These are phyloP conservation scores for Anagyrus pseudococci DNA, from an alignment of 2,888 invertebrate genomes.

Conservation along the genomic window DNA sequence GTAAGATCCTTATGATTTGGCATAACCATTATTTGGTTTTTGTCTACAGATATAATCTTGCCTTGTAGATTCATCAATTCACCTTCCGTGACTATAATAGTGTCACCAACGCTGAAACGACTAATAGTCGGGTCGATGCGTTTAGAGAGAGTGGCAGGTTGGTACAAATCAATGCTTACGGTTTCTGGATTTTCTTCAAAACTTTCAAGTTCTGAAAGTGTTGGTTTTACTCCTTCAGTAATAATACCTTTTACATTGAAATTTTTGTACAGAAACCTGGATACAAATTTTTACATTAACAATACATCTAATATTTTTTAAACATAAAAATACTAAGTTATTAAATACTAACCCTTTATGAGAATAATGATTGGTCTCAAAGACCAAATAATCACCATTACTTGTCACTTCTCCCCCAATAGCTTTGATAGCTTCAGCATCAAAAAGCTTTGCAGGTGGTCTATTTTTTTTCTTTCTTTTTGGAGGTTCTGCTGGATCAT, in stretches of 20 bases:
- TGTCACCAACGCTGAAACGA: constrained; percentile 34
- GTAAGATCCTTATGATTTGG: constrained; percentile 28
- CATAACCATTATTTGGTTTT: constrained; percentile 16
- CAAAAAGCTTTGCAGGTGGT: constrained; percentile 92
- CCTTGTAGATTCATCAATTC: constrained; percentile 30
- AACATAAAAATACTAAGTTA: constrained; percentile 2
- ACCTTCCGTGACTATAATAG: constrained; percentile 33
- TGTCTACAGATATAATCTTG: constrained; percentile 25
- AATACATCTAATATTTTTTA: background rate
- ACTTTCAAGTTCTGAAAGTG: constrained; percentile 91
- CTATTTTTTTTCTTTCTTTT: constrained; percentile 89
- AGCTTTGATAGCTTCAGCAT: constrained; percentile 89
- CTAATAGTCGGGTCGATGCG: background rate
- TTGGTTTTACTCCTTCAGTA: constrained; percentile 93
- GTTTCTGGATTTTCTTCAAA: constrained; percentile 92
- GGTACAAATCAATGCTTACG: constrained; percentile 81
- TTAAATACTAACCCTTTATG: constrained; percentile 71
- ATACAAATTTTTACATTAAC: background rate
- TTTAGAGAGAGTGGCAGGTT: constrained; percentile 44
- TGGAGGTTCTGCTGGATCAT: constrained; percentile 82
- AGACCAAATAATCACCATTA: constrained; percentile 96
- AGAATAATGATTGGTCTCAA: constrained; percentile 95
- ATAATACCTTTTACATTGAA: constrained; percentile 95
- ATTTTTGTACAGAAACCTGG: constrained; percentile 90
- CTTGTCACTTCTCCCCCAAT: constrained; percentile 96